Percentiles rank a stretch among this genome's conserved stretches.
Evolutionary conservation across 2,888 invertebrate genomes (phyloP).

Genomic region (Aphidoletes aphidimyza): DNA sequence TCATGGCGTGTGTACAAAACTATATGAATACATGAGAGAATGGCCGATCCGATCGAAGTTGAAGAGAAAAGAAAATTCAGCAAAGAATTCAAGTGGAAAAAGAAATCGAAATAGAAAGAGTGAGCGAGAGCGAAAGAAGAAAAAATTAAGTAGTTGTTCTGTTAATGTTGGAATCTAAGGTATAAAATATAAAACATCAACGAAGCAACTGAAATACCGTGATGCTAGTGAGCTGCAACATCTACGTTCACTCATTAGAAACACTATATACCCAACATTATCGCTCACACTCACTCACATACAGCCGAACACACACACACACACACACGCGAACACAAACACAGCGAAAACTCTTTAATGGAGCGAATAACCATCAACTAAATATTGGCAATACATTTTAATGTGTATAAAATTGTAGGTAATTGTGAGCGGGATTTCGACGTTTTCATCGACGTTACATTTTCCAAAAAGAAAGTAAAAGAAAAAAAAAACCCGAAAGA

Average conservation of each 20-base stretch:
- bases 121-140: background rate
- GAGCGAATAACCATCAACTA: constrained; percentile 55
- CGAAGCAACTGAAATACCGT: too few relatives aligned
- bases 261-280: background rate
- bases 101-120: background rate
- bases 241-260: too few relatives aligned
- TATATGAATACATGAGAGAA: constrained; percentile 11
- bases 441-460: background rate
- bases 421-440: constrained; percentile 24
- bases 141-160: background rate
- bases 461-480: too few relatives aligned
- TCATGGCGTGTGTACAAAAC: background rate
- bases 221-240: too few relatives aligned
- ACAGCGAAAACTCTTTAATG: constrained; percentile 54
- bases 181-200: constrained; percentile 26
- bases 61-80: constrained; percentile 5
- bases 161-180: constrained; percentile 32
- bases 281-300: background rate
- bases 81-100: background rate
- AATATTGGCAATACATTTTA: constrained; percentile 44
- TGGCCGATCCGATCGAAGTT: background rate
- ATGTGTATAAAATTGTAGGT: constrained; percentile 51
- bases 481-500: too few relatives aligned
- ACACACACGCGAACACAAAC: constrained; percentile 31
- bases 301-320: constrained; percentile 28